A percentile compares a stretch with the other conserved stretches of the same genome.
phyloP scores from a whole-genome alignment of 2,797 vertebrate species.

The Melanotaenia boesemani region DNA sequence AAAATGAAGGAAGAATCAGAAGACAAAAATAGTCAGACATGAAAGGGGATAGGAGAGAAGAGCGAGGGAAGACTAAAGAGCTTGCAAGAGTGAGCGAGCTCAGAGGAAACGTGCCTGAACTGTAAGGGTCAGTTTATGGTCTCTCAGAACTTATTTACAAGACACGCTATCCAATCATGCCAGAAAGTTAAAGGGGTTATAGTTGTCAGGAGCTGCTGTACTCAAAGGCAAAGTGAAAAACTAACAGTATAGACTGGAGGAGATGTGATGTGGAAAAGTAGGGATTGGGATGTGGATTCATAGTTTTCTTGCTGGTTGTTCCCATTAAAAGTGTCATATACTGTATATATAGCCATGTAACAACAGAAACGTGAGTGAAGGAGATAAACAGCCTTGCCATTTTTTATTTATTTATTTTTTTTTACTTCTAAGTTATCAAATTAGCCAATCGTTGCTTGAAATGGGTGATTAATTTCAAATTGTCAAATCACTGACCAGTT shows the following conservation, averaged over 20 bases:
- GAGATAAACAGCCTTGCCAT: neutral
- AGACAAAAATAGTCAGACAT: constrained; percentile 74
- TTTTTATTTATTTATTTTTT: neutral
- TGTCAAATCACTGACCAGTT: neutral
- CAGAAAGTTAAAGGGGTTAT: constrained; percentile 12
- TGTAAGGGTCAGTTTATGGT: constrained; percentile 10
- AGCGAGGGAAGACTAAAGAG: constrained; percentile 59
- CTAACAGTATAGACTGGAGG: neutral
- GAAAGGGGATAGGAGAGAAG: constrained; percentile 72
- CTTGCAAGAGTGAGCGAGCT: constrained; percentile 27
- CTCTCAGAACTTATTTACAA: constrained; percentile 16
- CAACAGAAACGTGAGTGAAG: rapidly evolving
- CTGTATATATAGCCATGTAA: neutral
- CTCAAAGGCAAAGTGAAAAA: neutral
- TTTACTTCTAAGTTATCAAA: neutral
- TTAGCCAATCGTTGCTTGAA: neutral
- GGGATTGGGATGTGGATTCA: neutral
- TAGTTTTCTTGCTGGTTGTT: neutral
- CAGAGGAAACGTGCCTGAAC: constrained; percentile 4
- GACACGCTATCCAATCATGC: neutral
- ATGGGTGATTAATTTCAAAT: neutral
- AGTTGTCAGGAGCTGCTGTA: neutral
- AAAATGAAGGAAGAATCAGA: constrained; percentile 77
- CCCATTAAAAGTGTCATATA: constrained; percentile 3
- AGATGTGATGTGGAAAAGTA: neutral